These are phyloP conservation scores for Leptodirus hochenwartii DNA, from an alignment of 2,888 invertebrate genomes.

Conservation along the genomic window DNA sequence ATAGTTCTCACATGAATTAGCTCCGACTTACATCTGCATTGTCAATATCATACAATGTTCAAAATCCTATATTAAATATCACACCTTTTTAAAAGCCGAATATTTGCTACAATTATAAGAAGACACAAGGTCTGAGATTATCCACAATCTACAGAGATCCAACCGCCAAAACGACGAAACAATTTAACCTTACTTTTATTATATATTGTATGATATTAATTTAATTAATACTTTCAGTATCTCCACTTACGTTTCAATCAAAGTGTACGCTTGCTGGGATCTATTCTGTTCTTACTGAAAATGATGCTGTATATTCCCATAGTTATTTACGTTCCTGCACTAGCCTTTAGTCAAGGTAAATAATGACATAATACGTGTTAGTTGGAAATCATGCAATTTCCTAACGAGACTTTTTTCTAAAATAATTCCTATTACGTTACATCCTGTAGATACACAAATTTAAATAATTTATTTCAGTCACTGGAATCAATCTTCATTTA, in stretches of 20 bases:
- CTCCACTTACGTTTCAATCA: conserved; percentile 46
- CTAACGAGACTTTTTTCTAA: conserved; percentile 3
- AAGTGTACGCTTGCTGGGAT: conserved; percentile 47
- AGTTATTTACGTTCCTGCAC: conserved; percentile 73
- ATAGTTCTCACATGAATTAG: too few species aligned
- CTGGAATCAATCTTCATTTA: conserved; percentile 61
- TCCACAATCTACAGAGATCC: too few species aligned
- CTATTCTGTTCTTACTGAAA: conserved; percentile 49
- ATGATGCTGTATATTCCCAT: conserved; percentile 66
- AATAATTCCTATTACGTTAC: conserved; percentile 2
- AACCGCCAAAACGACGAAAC: too few species aligned
- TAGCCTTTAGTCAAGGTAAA: conserved; percentile 67
- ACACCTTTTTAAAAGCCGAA: too few species aligned
- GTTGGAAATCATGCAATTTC: conserved; percentile 2
- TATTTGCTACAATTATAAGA: too few species aligned
- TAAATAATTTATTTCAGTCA: conserved; percentile 38
- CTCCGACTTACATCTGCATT: too few species aligned
- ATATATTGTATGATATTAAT: too few species aligned
- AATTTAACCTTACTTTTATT: too few species aligned
- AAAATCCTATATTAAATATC: too few species aligned
- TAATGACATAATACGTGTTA: conserved; percentile 5
- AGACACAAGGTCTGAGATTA: too few species aligned
- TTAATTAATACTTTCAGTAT: conserved; percentile 49
- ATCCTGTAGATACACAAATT: background rate
- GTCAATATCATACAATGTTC: too few species aligned